Evolutionary conservation across 1,140 invertebrate genomes (phyloP).

Genomic region (Oreohelix idahoensis): DNA sequence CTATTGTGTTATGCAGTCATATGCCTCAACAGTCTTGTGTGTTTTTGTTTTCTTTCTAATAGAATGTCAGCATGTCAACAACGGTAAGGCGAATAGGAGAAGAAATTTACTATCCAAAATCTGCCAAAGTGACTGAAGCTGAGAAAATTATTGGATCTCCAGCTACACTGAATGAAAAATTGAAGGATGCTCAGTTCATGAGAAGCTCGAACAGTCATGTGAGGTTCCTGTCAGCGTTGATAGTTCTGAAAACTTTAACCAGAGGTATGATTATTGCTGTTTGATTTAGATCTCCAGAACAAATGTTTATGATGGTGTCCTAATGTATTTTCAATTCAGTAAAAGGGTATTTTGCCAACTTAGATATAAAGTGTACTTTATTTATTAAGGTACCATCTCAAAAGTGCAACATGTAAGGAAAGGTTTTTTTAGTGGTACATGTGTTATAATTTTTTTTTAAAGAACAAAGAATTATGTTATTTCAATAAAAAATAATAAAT

Average conservation of each 20-base stretch:
- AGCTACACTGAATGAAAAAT: slow-evolving; percentile 52
- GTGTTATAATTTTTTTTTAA: no score
- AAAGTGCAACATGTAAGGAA: no score
- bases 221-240: slow-evolving; percentile 64
- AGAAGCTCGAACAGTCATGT: slow-evolving; percentile 66
- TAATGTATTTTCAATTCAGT: no score
- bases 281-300: neutral
- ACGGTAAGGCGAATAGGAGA: slow-evolving; percentile 70
- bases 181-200: slow-evolving; percentile 63
- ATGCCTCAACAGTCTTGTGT: no score
- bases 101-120: slow-evolving; percentile 66
- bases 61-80: slow-evolving; percentile 68
- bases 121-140: slow-evolving; percentile 38
- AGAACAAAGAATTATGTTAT: no score
- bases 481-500: no score
- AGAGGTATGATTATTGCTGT: slow-evolving; percentile 60
- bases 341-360: no score
- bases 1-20: no score
- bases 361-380: no score
- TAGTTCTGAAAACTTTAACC: slow-evolving; percentile 69
- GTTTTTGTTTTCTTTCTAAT: slow-evolving; percentile 8
- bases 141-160: slow-evolving; percentile 44
- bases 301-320: no score
- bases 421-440: no score
- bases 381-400: no score